These are phyloP conservation scores for Dreissena rostriformis DNA, from an alignment of 1,140 invertebrate species.

Conservation along the genomic window DNA sequence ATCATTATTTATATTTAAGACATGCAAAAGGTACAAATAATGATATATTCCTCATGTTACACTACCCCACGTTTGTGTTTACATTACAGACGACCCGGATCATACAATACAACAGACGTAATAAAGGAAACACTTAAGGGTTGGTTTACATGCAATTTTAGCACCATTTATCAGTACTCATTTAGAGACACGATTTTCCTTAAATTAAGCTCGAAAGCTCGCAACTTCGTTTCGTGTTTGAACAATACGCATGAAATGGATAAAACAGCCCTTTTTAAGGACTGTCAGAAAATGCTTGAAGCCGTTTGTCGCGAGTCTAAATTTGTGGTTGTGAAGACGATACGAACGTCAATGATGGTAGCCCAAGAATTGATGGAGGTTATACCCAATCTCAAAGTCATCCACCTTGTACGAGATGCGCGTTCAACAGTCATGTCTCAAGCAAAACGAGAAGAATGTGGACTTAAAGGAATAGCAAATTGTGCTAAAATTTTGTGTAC, in stretches of 20 bases:
- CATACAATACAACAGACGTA: not conserved
- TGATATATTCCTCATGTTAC: not conserved
- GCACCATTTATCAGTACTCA: not conserved
- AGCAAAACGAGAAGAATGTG: not conserved
- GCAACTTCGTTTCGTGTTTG: not conserved
- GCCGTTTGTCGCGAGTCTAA: constrained; percentile 3
- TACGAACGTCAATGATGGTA: constrained; percentile 1
- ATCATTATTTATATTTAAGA: not conserved
- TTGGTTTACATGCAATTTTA: constrained; percentile 34
- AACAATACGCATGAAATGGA: not conserved
- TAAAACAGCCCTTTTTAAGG: not conserved
- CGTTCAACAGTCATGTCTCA: constrained; percentile 5
- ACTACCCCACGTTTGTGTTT: not conserved
- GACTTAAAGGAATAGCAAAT: too few species aligned
- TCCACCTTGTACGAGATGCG: constrained; percentile 30
- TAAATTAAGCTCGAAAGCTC: not conserved
- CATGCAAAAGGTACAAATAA: not conserved
- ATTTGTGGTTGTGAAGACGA: constrained; percentile 29
- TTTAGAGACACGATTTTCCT: constrained; percentile 1
- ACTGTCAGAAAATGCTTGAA: not conserved
- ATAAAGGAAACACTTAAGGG: constrained; percentile 6
- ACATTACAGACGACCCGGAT: constrained; percentile 5
- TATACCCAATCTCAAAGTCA: constrained; percentile 5
- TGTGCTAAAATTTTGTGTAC: too few species aligned
- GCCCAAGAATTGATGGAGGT: not conserved